Conservation (phyloP, 2,888 invertebrate genomes). For the Antheraea assamensis region DNA sequence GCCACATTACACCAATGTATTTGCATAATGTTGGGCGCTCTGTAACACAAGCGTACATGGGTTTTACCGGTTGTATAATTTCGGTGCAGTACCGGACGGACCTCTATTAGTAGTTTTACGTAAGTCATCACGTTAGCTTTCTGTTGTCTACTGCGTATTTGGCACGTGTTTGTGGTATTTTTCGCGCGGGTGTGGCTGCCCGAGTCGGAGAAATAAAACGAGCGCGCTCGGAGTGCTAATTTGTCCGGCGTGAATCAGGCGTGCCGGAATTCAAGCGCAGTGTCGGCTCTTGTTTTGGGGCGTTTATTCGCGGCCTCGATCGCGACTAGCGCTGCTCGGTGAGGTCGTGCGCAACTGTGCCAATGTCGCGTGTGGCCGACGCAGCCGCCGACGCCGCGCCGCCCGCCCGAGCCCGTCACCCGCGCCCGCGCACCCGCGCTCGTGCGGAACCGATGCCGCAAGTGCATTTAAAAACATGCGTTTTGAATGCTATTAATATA, state of each 20-base stretch:
- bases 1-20: conserved; percentile 71
- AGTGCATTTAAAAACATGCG: conserved; percentile 32
- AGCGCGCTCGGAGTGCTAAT: conserved; percentile 57
- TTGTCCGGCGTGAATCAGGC: conserved; percentile 70
- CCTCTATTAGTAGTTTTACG: conserved; percentile 46
- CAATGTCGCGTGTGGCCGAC: conserved; percentile 70
- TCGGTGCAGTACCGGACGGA: conserved; percentile 40
- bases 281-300: conserved; percentile 70
- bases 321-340: conserved; percentile 56
- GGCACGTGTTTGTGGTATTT: conserved; percentile 54
- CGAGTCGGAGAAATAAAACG: conserved; percentile 44
- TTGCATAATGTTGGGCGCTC: conserved; percentile 76
- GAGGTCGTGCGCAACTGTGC: conserved; percentile 79
- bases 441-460: conserved; percentile 68
- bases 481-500: conserved; percentile 27
- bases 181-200: conserved; percentile 56
- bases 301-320: conserved; percentile 75
- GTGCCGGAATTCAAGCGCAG: conserved; percentile 70
- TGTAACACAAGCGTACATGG: conserved; percentile 59
- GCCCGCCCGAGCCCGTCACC: conserved; percentile 44
- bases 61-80: conserved; percentile 67
- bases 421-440: conserved; percentile 51
- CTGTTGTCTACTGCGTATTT: conserved; percentile 53
- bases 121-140: conserved; percentile 36
- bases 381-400: conserved; percentile 43